Conservation (phyloP, 2,113 vertebrate species). For the Cyphomyrus discorhynchus region DNA sequence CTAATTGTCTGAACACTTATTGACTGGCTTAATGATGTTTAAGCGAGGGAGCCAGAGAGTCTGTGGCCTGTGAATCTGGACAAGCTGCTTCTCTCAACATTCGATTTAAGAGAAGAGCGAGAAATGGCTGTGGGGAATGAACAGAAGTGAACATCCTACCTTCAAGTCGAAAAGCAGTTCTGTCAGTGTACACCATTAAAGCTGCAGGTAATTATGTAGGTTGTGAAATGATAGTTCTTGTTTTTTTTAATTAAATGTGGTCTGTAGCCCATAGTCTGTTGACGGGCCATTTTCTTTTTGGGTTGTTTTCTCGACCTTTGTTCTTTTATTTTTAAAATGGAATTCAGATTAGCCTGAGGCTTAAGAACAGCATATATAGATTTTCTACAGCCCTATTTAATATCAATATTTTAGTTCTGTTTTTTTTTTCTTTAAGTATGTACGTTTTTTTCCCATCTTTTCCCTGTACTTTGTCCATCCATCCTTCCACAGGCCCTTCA, state of each 20-base stretch:
- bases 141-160: background rate
- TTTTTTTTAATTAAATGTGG: background rate
- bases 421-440: background rate
- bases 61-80: background rate
- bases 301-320: background rate
- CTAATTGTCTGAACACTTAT: constrained; percentile 7
- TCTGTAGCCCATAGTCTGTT: background rate
- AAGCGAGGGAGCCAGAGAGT: background rate
- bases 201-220: background rate
- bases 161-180: background rate
- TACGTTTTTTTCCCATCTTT: background rate
- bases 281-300: background rate
- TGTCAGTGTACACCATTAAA: background rate
- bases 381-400: background rate
- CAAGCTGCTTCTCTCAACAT: background rate
- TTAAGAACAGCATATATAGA: background rate
- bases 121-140: background rate
- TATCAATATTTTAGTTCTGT: background rate
- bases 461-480: background rate
- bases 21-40: background rate
- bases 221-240: background rate
- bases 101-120: background rate
- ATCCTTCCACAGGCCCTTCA: background rate
- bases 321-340: background rate
- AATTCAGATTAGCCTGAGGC: background rate